Evolutionary conservation across 2,888 invertebrate species (phyloP).

Genomic region (Lordiphosa andalusiaca): DNA sequence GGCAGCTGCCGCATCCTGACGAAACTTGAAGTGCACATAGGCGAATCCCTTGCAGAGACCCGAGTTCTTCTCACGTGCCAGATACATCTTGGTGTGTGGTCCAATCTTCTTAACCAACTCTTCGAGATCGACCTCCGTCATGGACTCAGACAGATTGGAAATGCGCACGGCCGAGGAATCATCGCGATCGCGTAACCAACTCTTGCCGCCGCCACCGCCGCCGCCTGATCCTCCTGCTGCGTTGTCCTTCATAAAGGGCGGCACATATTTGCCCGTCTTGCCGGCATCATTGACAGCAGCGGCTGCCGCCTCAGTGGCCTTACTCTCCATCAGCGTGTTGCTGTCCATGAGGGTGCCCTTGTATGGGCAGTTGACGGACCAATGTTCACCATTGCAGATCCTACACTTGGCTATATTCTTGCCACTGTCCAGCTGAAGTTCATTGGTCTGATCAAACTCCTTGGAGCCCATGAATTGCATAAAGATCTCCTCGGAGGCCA

Average conservation of each 20-base stretch:
- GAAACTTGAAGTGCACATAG: conserved; percentile 96
- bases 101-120: conserved; percentile 97
- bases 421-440: conserved; percentile 90
- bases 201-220: conserved; percentile 4
- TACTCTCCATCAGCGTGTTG: conserved; percentile 82
- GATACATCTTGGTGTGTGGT: conserved; percentile 93
- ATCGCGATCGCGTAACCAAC: conserved; percentile 84
- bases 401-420: conserved; percentile 90
- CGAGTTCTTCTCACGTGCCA: conserved; percentile 95
- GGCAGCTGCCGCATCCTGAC: conserved; percentile 94
- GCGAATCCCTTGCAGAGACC: conserved; percentile 97
- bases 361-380: conserved; percentile 99
- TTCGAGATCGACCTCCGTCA: conserved; percentile 96
- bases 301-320: conserved; percentile 79
- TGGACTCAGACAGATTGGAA: conserved; percentile 97
- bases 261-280: conserved; percentile 87
- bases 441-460: conserved; percentile 92
- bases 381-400: conserved; percentile 97
- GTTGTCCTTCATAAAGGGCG: conserved; percentile 93
- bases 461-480: conserved; percentile 95
- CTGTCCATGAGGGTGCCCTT: conserved; percentile 92
- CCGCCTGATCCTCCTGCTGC: conserved; percentile 81
- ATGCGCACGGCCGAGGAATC: conserved; percentile 96
- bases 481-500: conserved; percentile 95
- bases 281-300: conserved; percentile 51